phyloP scores from a whole-genome alignment of 2,113 vertebrate genomes.

The Lepisosteus oculatus region DNA sequence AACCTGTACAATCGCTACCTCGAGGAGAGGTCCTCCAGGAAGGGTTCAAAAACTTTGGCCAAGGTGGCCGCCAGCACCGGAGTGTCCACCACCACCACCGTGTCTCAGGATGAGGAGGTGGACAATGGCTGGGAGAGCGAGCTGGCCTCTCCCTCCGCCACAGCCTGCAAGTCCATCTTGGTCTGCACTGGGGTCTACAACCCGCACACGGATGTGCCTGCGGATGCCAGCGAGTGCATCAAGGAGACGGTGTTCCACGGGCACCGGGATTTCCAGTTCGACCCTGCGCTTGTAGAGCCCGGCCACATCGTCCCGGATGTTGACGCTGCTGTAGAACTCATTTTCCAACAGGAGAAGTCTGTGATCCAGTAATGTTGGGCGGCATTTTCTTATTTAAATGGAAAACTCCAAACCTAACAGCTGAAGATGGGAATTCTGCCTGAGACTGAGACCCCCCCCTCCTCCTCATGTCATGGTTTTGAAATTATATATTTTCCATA shows the following conservation, averaged over 20 bases:
- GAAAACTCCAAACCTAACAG: too few relatives aligned
- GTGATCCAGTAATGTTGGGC: constrained; percentile 11
- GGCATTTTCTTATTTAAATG: not conserved
- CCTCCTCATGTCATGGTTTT: too few relatives aligned
- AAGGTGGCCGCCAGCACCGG: constrained; percentile 48
- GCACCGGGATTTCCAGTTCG: constrained; percentile 74
- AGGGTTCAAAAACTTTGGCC: constrained; percentile 35
- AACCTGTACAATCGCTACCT: constrained; percentile 86
- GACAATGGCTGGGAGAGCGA: constrained; percentile 66
- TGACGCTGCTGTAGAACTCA: constrained; percentile 76
- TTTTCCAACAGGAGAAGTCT: constrained; percentile 77
- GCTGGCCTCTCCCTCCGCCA: constrained; percentile 54
- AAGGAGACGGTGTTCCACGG: constrained; percentile 64
- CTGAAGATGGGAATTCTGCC: too few relatives aligned
- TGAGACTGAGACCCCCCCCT: too few relatives aligned
- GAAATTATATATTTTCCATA: too few relatives aligned
- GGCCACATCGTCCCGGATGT: constrained; percentile 72
- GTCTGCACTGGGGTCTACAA: constrained; percentile 84
- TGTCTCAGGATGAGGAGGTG: constrained; percentile 51
- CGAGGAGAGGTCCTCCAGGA: constrained; percentile 44
- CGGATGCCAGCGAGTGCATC: constrained; percentile 36
- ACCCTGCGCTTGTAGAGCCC: constrained; percentile 68
- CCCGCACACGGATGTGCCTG: constrained; percentile 46
- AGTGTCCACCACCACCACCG: constrained; percentile 28
- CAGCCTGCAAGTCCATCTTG: constrained; percentile 74